Percentiles rank a stretch among this genome's conserved stretches.
phyloP scores from a whole-genome alignment of 2,888 invertebrate species.

The Stenurella melanura region DNA sequence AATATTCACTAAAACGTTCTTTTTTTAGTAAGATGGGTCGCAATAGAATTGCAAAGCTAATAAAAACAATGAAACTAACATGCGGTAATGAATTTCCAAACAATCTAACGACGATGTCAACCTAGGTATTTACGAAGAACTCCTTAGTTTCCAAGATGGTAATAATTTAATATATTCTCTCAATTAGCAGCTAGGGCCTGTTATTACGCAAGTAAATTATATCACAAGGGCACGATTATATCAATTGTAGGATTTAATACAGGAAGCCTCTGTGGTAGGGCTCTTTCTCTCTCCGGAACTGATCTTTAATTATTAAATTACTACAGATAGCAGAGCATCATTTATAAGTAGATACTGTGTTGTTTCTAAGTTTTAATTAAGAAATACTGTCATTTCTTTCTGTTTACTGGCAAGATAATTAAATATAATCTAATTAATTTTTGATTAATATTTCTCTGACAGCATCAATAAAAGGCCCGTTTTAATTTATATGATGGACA shows the following conservation, averaged over 20 bases:
- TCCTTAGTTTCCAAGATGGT: constrained; percentile 65
- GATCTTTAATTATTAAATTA: constrained; percentile 37
- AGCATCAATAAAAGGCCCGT: constrained; percentile 3
- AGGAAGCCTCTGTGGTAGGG: not conserved
- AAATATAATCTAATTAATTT: constrained; percentile 26
- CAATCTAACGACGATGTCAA: constrained; percentile 54
- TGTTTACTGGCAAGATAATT: constrained; percentile 4
- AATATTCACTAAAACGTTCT: no score
- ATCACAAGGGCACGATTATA: constrained; percentile 67
- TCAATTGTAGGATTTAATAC: constrained; percentile 44
- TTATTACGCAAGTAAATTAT: constrained; percentile 68
- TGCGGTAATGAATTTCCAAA: constrained; percentile 48
- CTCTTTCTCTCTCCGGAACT: not conserved
- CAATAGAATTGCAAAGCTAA: not conserved
- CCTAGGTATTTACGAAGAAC: constrained; percentile 60
- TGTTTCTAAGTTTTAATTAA: constrained; percentile 33
- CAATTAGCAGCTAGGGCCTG: constrained; percentile 69
- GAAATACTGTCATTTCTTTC: constrained; percentile 19
- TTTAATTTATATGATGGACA: constrained; percentile 15
- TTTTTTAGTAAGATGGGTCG: not conserved
- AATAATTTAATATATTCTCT: constrained; percentile 70
- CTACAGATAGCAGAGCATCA: constrained; percentile 12
- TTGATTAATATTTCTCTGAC: constrained; percentile 19
- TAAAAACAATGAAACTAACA: not conserved
- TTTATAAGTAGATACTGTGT: constrained; percentile 2